Base-by-base conservation (phyloP, 2,888 invertebrate species). In the Ametastegia equiseti region DNA sequence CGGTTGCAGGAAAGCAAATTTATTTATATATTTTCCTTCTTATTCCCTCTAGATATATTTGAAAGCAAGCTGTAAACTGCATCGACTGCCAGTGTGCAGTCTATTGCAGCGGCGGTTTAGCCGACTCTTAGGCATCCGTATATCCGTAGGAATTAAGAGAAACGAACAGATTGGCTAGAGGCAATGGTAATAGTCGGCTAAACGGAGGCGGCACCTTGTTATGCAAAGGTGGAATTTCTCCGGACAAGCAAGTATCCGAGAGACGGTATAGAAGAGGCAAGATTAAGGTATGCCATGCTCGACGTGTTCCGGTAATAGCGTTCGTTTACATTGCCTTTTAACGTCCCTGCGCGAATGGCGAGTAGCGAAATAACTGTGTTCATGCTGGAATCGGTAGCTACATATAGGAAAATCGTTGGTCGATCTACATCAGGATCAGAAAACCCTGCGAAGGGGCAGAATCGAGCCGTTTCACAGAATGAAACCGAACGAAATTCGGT, bases 181-280 rank as follows among this genome's bases (percentile, higher is more conserved):
- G 80, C 65, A 83, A 87, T 84, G 50, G 86, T 89, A 89, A 89
- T 88, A 86, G 87, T 63, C 85, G 85, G 85, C 86, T 90, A 89
- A 90, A 90, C 87, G 89, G 86, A 87, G 89, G 85, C 90, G 89
- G 89, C 83, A 83, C 88, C 88, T 90, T 90, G 90, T 90, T 90
- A 90, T 90, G 89, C 88, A 89, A 90, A 89, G 78, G 71, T 82
- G 89, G 88, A 90, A 90, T 89, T 90, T 89, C 86, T 88, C 84
- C 83, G 86, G 71, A 82, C 82, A 69, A 65, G 81, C 54, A 36
- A 78, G 80, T 30, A 33, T 42, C 23, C 47, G 50, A 23, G n/a
- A n/a, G 71, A 57, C 23, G 75, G 54, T 36, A 19, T 13, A 54
- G 77, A 47, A 63, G 47, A 50, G 50, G 63, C 80, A 60, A 77